Percentiles rank a stretch among this genome's conserved stretches.
Evolutionary conservation across 1,140 invertebrate genomes (phyloP).

Genomic region (Zaprionus camerounensis): DNA sequence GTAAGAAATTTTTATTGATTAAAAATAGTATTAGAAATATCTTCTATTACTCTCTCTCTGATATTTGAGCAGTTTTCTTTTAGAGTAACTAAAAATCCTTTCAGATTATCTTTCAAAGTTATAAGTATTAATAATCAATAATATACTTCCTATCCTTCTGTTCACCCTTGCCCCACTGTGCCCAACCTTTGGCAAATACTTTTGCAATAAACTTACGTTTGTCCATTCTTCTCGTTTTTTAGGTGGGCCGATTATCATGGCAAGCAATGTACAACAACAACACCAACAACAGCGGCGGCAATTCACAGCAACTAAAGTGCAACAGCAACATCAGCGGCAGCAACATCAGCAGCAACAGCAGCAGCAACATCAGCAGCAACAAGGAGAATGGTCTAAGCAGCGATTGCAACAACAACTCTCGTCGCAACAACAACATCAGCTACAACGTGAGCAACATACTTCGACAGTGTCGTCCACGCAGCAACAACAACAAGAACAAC

Average conservation of each 20-base stretch:
- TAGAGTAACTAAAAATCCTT: no score
- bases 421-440: slow-evolving; percentile 18
- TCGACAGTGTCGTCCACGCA: not conserved
- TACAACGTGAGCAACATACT: slow-evolving; percentile 3
- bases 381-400: slow-evolving; percentile 24
- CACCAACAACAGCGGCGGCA: slow-evolving; percentile 60
- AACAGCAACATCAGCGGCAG: slow-evolving; percentile 45
- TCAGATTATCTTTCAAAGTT: no score
- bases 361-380: slow-evolving; percentile 23
- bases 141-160: not conserved
- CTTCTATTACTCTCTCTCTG: no score
- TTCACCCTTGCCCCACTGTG: slow-evolving; percentile 16
- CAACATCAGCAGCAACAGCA: slow-evolving; percentile 31
- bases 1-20: no score
- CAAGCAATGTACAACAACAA: slow-evolving; percentile 80
- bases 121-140: no score
- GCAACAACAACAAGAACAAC: slow-evolving; percentile 42
- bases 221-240: slow-evolving; percentile 7
- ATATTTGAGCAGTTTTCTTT: no score
- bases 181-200: not conserved
- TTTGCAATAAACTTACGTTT: not conserved
- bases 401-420: slow-evolving; percentile 21
- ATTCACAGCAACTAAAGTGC: slow-evolving; percentile 25
- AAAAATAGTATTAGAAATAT: no score
- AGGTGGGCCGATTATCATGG: slow-evolving; percentile 84